Evolutionary conservation across 2,888 invertebrate genomes (phyloP), one percentile per base, ranked within the genome.

Genomic region (Epirrhoe alternata): DNA sequence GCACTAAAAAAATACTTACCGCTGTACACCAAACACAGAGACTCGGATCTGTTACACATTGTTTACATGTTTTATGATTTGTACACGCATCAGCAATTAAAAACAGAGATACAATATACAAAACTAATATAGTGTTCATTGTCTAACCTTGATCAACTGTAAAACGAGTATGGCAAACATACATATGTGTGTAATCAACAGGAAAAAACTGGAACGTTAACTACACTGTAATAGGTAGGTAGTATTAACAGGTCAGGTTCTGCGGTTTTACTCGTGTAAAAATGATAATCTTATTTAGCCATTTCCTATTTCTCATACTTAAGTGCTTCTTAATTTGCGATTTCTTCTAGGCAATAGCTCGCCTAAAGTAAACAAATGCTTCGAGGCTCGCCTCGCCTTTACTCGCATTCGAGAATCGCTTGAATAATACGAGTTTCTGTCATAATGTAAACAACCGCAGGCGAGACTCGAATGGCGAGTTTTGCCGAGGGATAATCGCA

Each of bases 21-120:
- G 66, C 66, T 33, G 85, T 75, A 72, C 91, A 91, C 89, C 89
- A 91, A 6, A 79, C 82, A 63, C 91, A 91, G 5, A 77, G 57
- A 42, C 71, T 76, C 0, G 80, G 42, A 66, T 87, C 83, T 33
- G 64, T 78, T 31, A 92, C 86, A 64, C 91, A 92, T 8, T 81
- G 79, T n/a, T 77, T 68, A 68, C 91, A 91, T 1, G 76, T 83
- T 5, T 59, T 72, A 35, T 78, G 80, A 3, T 71, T 68, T 31
- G 78, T 76, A 74, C 89, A 90, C 24, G 72, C 62, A 35, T 76
- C 58, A 42, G 17, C 17, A 30, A 52, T 14, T 33, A 64, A 54
- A 17, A 50, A 49, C 6, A 61, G 57, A 62, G 50, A 67, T 24
- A 66, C 54, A 6, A 57, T 42, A 52, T 24, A 62, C n/a, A 51